These are phyloP conservation scores for Morone saxatilis DNA, from an alignment of 2,113 vertebrate genomes.

Conservation along the genomic window DNA sequence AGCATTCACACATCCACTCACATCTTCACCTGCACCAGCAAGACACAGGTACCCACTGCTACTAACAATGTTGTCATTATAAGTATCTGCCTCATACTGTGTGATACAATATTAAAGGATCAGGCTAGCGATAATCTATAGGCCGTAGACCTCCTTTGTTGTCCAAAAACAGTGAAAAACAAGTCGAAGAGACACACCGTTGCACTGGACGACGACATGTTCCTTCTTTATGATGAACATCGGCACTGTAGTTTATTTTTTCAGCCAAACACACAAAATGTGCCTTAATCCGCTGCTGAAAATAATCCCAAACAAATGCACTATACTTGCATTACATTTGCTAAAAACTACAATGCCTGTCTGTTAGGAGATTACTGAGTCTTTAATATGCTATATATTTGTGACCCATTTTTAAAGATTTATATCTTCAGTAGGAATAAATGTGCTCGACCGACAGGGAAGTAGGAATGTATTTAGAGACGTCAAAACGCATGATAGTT, in stretches of 20 bases:
- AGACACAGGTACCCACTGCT: slow-evolving; percentile 93
- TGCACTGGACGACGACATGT: neutral
- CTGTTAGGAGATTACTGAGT: neutral
- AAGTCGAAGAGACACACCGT: neutral
- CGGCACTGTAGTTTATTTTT: neutral
- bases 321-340: neutral
- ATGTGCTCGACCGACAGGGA: neutral
- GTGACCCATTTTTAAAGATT: neutral
- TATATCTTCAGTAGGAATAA: neutral
- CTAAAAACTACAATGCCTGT: neutral
- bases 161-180: neutral
- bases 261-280: neutral
- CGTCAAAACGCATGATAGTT: neutral
- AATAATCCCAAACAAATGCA: neutral
- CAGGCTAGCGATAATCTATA: neutral
- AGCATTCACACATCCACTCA: slow-evolving; percentile 99
- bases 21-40: slow-evolving; percentile 99
- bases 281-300: neutral
- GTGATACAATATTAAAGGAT: neutral
- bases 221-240: neutral
- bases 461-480: neutral
- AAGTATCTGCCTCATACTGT: neutral
- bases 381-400: neutral
- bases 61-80: slow-evolving; percentile 54
- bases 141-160: neutral